Evolutionary conservation across 2,888 invertebrate species (phyloP).

Genomic region (Hirtodrosophila cameraria): DNA sequence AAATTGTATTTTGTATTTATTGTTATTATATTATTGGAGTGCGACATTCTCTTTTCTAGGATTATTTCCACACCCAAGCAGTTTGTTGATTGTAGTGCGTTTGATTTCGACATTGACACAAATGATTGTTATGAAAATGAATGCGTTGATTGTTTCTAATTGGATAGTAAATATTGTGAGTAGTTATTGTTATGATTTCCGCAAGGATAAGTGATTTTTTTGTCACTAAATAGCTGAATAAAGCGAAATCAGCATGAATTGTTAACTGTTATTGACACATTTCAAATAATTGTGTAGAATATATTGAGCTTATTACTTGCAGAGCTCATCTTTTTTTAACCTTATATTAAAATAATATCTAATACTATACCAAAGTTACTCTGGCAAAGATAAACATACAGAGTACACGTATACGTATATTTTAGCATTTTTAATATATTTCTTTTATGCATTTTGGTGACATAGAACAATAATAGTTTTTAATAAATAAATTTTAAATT

Average conservation of each 20-base stretch:
- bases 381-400: no score
- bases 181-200: constrained; percentile 50
- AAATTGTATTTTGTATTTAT: constrained; percentile 66
- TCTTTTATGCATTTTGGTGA: no score
- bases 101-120: constrained; percentile 48
- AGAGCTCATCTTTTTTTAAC: background rate
- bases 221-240: constrained; percentile 1
- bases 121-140: constrained; percentile 40
- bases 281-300: background rate
- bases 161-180: constrained; percentile 45
- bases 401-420: no score
- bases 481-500: background rate
- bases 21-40: constrained; percentile 56
- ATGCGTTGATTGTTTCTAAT: constrained; percentile 63
- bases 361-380: no score
- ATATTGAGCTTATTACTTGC: background rate
- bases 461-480: no score
- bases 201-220: constrained; percentile 13
- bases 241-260: constrained; percentile 15
- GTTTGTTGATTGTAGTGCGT: constrained; percentile 37
- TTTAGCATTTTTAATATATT: no score
- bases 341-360: background rate
- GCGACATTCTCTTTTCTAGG: constrained; percentile 10
- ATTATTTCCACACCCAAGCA: background rate
- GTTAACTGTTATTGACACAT: background rate